A percentile compares a stretch with the other conserved stretches of the same genome.
Conservation (phyloP, 2,797 vertebrate genomes). For the Yasuhikotakia modesta region DNA sequence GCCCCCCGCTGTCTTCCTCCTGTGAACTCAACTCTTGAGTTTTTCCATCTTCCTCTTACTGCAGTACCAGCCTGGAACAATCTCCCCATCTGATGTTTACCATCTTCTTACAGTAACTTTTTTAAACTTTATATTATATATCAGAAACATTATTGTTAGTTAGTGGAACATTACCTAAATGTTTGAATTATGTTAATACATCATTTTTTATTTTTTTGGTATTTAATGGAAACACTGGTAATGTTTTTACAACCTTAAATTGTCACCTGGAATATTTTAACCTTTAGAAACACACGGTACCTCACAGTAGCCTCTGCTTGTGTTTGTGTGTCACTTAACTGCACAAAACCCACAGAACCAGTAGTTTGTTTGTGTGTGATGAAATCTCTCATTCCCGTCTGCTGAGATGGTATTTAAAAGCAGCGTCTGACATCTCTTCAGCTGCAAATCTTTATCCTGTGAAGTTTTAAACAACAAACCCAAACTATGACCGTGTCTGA, state of each 20-base stretch:
- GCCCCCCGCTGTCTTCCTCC: conserved; percentile 38
- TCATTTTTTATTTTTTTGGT: too few relatives aligned
- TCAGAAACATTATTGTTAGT: too few relatives aligned
- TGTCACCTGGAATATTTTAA: neutral
- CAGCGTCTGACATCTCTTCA: too few relatives aligned
- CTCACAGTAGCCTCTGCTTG: conserved; percentile 7
- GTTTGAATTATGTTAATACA: too few relatives aligned
- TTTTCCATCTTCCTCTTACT: conserved; percentile 40
- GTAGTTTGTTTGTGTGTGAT: neutral
- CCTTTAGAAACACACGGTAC: conserved; percentile 4
- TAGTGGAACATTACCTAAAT: too few relatives aligned
- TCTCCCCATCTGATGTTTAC: conserved; percentile 47
- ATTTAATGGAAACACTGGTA: too few relatives aligned
- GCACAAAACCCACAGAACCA: neutral
- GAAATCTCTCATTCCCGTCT: conserved; percentile 6
- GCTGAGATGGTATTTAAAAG: too few relatives aligned
- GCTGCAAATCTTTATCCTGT: conserved; percentile 25
- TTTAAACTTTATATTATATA: too few relatives aligned
- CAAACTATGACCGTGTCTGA: neutral
- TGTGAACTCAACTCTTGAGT: conserved; percentile 34
- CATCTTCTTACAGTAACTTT: too few relatives aligned
- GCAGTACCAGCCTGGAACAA: conserved; percentile 60
- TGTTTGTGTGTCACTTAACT: neutral
- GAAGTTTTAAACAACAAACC: conserved; percentile 7
- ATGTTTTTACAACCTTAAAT: too few relatives aligned